Base-by-base conservation (phyloP, 1,140 invertebrate species). In the Caenorhabditis tropicalis region DNA sequence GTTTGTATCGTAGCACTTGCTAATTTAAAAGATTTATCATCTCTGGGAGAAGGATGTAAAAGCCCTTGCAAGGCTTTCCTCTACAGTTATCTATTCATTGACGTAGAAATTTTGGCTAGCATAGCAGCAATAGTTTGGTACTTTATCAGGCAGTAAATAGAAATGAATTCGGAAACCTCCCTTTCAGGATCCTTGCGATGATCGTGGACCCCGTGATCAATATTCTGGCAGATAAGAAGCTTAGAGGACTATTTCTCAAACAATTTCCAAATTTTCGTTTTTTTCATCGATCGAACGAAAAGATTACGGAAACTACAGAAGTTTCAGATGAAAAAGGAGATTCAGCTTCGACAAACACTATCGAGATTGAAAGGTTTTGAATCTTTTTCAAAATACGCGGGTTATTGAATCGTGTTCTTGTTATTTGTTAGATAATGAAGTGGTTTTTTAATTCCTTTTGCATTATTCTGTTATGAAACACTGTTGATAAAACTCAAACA, bases 111-210 rank as follows among this genome's bases (percentile, higher is more conserved):
- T 15, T 36, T 88, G 46, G 87, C 87, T 24, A 85, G 80, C 83
- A 58, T 88, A 24, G 85, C 87, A 7, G 87, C 87, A 19, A 83
- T 86, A 51, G 43, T 88, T 36, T 88, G 87, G 87, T n/a, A n/a
- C n/a, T n/a, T n/a, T n/a, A n/a, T n/a, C n/a, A n/a, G n/a, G n/a
- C n/a, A n/a, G n/a, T 81, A 39, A 65, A 56, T 82, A 27, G 49
- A 9, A 49, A 5, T 29, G 6, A 29, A 24, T 27, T 74, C 16
- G 36, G 10, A 33, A 10, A 19, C 39, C 0, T 33, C 21, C n/a
- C 15, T 70, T 82, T 74, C 58, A 82, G 82, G 82, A 16, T 85
- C 10, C 6, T 82, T 6, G 84, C 79, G n/a, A 85, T 85, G 84
- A 82, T 85, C 33, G 16, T 70, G 27, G 84, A 85, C 39, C 84